Percentiles rank a stretch among this genome's conserved stretches.
Conservation (phyloP, 2,888 invertebrate genomes). For the Linyphia triangularis region DNA sequence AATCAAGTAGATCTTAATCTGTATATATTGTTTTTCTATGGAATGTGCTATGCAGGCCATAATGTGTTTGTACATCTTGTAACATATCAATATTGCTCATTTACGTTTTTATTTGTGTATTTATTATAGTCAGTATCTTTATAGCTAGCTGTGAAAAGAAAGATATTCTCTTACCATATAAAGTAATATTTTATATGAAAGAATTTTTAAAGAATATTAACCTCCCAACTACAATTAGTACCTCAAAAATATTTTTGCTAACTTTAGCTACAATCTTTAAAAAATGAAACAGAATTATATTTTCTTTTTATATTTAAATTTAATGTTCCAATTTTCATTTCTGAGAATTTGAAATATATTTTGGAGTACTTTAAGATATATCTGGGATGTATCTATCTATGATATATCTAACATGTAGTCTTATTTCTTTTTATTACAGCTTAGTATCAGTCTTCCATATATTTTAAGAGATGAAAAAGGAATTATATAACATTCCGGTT, state of each 20-base stretch:
- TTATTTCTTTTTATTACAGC: no score
- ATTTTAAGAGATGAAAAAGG: no score
- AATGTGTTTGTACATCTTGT: conserved; percentile 60
- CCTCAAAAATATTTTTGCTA: neutral
- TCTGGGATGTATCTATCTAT: no score
- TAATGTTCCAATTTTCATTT: neutral
- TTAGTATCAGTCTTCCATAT: no score
- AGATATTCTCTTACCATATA: neutral
- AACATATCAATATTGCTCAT: conserved; percentile 59
- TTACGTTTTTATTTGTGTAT: conserved; percentile 33
- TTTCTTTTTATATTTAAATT: no score
- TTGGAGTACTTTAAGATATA: neutral
- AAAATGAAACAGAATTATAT: no score
- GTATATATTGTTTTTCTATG: conserved; percentile 33
- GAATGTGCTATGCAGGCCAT: conserved; percentile 35
- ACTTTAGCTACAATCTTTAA: no score
- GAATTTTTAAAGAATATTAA: neutral
- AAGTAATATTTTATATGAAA: neutral
- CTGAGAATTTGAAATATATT: neutral
- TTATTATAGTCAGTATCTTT: conserved; percentile 8
- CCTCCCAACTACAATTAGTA: neutral
- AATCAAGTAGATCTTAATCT: neutral
- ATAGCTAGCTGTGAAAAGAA: neutral
- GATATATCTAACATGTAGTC: no score
- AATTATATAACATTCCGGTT: no score